These are phyloP conservation scores for Scaptomyza tumidula DNA, from an alignment of 2,888 invertebrate species.

Conservation along the genomic window DNA sequence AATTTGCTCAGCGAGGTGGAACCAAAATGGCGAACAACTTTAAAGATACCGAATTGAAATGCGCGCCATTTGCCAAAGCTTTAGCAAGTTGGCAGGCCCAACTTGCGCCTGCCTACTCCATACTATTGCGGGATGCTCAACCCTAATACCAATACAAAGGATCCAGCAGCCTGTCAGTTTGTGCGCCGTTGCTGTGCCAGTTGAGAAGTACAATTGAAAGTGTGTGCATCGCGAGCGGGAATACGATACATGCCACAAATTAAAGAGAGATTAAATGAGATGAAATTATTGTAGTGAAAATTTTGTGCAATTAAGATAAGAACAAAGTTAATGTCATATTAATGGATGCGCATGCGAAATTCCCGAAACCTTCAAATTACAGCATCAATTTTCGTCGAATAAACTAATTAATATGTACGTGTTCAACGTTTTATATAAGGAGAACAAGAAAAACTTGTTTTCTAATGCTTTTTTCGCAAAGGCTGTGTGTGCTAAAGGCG, in stretches of 20 bases:
- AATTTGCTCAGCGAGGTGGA: neutral
- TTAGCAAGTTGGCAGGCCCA: conserved; percentile 53
- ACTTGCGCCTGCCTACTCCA: conserved; percentile 37
- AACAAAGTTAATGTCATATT: conserved; percentile 36
- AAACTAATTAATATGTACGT: conserved; percentile 41
- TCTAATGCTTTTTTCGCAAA: conserved; percentile 15
- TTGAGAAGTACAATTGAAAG: conserved; percentile 71
- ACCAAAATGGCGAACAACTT: neutral
- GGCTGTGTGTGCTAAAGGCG: neutral
- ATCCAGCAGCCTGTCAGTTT: conserved; percentile 71
- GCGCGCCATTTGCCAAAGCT: conserved; percentile 43
- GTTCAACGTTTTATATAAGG: conserved; percentile 55
- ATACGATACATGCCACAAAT: conserved; percentile 20
- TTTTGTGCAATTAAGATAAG: conserved; percentile 57
- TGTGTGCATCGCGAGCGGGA: conserved; percentile 75
- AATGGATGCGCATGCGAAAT: conserved; percentile 45
- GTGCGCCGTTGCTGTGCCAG: conserved; percentile 71
- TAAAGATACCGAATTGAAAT: conserved; percentile 22
- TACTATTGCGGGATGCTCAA: conserved; percentile 49
- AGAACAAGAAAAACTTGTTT: conserved; percentile 23
- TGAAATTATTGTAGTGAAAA: conserved; percentile 66
- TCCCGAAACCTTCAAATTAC: conserved; percentile 31
- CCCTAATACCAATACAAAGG: conserved; percentile 50
- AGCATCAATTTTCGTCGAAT: conserved; percentile 18
- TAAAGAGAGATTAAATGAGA: conserved; percentile 35